Evolutionary conservation across 2,797 vertebrate genomes (phyloP).

Genomic region (Smutsia temminckii): DNA sequence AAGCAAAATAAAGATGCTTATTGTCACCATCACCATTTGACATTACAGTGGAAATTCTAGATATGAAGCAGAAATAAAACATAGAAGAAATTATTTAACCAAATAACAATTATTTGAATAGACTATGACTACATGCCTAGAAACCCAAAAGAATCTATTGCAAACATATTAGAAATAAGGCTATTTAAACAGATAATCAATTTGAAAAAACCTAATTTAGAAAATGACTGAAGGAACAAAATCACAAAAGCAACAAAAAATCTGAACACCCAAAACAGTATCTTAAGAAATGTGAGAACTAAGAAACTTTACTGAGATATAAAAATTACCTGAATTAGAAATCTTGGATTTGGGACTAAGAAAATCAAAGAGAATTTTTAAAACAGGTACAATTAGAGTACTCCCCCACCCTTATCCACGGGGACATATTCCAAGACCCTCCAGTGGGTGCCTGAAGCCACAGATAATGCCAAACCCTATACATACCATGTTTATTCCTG

Average conservation of each 20-base stretch:
- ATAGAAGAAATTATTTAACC: constrained; percentile 6
- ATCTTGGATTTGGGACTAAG: neutral
- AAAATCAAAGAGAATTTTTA: neutral
- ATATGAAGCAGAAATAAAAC: neutral
- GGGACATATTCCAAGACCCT: neutral
- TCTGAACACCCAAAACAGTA: neutral
- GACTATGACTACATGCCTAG: neutral
- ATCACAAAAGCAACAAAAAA: constrained; percentile 31
- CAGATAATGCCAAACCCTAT: neutral
- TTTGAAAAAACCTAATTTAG: neutral
- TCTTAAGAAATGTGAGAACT: neutral
- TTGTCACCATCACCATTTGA: neutral
- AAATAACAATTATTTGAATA: neutral
- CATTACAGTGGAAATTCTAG: neutral
- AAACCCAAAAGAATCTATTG: neutral
- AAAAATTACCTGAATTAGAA: constrained; percentile 25
- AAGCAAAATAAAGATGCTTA: neutral
- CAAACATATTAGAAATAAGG: neutral
- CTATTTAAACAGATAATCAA: neutral
- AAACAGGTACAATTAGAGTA: neutral
- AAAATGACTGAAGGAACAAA: constrained; percentile 31
- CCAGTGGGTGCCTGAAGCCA: neutral
- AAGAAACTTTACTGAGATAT: neutral
- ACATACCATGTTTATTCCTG: neutral
- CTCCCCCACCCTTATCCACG: neutral